These are phyloP conservation scores for Eristalis intricaria DNA, from an alignment of 2,888 invertebrate species.

Conservation along the genomic window DNA sequence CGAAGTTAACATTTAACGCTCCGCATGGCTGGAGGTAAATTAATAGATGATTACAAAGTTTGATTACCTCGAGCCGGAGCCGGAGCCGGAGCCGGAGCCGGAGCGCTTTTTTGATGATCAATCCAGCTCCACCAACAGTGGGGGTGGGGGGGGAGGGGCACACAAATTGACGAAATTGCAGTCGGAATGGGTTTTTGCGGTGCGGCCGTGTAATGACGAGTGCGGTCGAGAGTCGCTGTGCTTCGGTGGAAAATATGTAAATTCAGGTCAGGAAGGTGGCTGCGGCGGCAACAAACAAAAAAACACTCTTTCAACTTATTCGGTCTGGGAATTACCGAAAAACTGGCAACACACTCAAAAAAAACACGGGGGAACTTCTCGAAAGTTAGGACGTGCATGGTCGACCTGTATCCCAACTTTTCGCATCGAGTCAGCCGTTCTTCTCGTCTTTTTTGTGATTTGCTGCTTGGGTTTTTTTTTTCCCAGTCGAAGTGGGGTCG, in stretches of 20 bases:
- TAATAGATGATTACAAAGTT: constrained; percentile 69
- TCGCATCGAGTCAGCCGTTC: constrained; percentile 22
- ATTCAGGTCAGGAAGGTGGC: constrained; percentile 18
- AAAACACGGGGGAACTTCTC: constrained; percentile 12
- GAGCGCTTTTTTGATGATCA: constrained; percentile 23
- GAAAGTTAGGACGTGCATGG: constrained; percentile 51
- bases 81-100: too few species aligned
- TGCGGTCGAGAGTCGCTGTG: constrained; percentile 22
- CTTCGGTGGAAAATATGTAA: constrained; percentile 38
- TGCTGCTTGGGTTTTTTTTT: too few species aligned
- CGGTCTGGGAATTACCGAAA: background rate
- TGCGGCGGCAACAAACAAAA: background rate
- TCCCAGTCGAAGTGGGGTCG: background rate
- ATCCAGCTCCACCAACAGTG: background rate
- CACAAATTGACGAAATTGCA: constrained; percentile 59
- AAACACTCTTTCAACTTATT: background rate
- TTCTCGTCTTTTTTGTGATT: background rate
- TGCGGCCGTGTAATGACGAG: constrained; percentile 46
- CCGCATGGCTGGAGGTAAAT: constrained; percentile 36
- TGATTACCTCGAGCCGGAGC: constrained; percentile 60
- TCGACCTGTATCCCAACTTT: constrained; percentile 36
- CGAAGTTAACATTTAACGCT: background rate
- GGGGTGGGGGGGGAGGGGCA: too few species aligned
- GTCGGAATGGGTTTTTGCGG: constrained; percentile 44
- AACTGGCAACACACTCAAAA: background rate